These are phyloP conservation scores for Arenaria interpres DNA, from an alignment of 2,113 vertebrate species.

Conservation along the genomic window DNA sequence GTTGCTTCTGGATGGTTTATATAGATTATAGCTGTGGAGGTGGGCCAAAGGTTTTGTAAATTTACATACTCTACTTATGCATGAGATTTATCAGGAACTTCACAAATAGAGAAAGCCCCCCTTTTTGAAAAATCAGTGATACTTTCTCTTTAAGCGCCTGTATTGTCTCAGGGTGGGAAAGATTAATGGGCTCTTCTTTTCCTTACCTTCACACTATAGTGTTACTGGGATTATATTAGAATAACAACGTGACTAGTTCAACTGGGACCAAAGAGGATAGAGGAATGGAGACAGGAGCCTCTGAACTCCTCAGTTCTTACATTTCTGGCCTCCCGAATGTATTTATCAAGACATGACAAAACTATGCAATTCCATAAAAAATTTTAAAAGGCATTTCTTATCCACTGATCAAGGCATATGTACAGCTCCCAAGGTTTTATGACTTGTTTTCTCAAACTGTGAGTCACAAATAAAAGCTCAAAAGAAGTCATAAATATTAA, in stretches of 20 bases:
- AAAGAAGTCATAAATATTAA: not conserved
- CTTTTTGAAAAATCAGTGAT: not conserved
- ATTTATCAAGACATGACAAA: not conserved
- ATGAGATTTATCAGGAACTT: not conserved
- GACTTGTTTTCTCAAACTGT: not conserved
- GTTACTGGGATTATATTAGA: not conserved
- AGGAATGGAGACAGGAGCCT: not conserved
- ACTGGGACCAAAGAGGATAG: not conserved
- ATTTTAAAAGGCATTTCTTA: not conserved
- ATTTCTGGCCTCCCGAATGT: not conserved
- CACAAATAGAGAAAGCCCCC: not conserved
- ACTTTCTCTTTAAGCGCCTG: not conserved
- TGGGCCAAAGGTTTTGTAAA: not conserved
- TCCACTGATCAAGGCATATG: not conserved
- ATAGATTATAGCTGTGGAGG: not conserved
- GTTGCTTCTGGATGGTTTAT: not conserved
- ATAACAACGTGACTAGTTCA: not conserved
- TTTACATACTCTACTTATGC: not conserved
- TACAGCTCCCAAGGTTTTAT: not conserved
- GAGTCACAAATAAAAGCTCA: not conserved
- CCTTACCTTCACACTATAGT: not conserved
- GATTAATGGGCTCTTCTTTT: not conserved
- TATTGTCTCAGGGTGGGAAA: not conserved
- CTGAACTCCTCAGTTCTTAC: not conserved
- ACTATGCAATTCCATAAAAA: not conserved